Evolutionary conservation across 2,888 invertebrate species (phyloP), one percentile per base, ranked within the genome.

Genomic region (Dorcus parallelipipedus): DNA sequence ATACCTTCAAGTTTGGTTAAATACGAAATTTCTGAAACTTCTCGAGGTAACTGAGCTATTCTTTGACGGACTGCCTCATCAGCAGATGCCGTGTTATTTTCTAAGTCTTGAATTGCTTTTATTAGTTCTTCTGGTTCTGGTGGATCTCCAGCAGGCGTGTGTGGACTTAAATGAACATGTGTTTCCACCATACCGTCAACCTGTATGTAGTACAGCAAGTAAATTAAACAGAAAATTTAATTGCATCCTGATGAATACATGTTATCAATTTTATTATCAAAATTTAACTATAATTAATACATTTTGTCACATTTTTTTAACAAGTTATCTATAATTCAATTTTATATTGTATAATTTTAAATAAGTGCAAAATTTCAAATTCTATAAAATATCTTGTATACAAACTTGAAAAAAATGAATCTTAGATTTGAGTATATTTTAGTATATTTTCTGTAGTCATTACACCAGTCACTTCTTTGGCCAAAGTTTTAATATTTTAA

Each of bases 91-190:
- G 95, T 93, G 71, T 93, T 94, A 71, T 92, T 92, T 78, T 97
- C 97, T 70, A 97, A 81, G 68, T 93, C 93, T 78, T 90, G 82
- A 56, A 90, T 81, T 2, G 86, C 87, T 80, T 91, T 93, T 60
- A 97, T 89, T 38, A 97, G 83, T 71, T 95, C 95, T 72, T 97
- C 95, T 0, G 96, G 91, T 79, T 97, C 94, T 1, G 95, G 94
- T 1, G 94, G 92, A 73, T 95, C 94, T 2, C 90, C 90, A 0
- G 87, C 86, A 0, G 91, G 91, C 6, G 89, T 86, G 69, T 86
- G 87, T 0, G 93, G 93, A 71, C 93, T 92, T 54, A 91, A 80
- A 17, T 89, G 90, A 3, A 86, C 85, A 70, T 90, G 89, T 0
- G 88, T 85, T 72, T 91, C 91, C 61, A 90, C 85, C 64, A 86